Evolutionary conservation across 2,797 vertebrate species (phyloP), one percentile per base, ranked within the genome.

Genomic region (Urophycis tenuis): DNA sequence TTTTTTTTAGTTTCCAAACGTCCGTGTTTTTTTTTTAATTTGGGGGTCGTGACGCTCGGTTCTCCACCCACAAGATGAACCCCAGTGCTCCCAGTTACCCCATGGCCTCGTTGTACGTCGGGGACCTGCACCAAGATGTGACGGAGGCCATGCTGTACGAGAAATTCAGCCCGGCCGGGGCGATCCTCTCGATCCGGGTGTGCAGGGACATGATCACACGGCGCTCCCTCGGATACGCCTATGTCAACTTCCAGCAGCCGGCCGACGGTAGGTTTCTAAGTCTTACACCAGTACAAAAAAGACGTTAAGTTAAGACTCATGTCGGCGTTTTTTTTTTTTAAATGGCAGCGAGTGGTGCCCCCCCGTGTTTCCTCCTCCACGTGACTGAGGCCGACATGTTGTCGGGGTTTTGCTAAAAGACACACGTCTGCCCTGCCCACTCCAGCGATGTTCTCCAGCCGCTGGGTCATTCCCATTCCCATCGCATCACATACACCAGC

Each of bases 71-170:
- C 53, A 12, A 29, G 10, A 67, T 99, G 96, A 98, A 98, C 86
- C 96, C 96, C 88, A 96, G 95, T 86, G 96, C 96, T 89, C 95
- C 96, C 80, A 97, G 96, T 90, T 96, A 95, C 88, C 95, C 96
- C 82, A 95, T 95, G 95, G 95, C 95, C 79, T 96, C 95, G 29
- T 91, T 96, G 60, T 96, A 97, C 79, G 95, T 96, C 78, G 96
- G 96, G 69, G 96, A 97, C 75, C 92, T 97, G 69, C 95, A 96
- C 82, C 92, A 89, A 77, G 95, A 96, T 83, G 94, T 96, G 85
- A 96, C 95, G 36, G 95, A 96, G 88, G 95, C 95, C 87, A 95
- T 96, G 95, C 93, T 96, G 74, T 96, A 97, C 80, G 95, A 97
- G 92, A 96, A 96, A 90, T 96, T 97, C 91, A 96, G 95, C 84